Base-by-base conservation (phyloP, 2,888 invertebrate species). In the Ephialtes manifestator region DNA sequence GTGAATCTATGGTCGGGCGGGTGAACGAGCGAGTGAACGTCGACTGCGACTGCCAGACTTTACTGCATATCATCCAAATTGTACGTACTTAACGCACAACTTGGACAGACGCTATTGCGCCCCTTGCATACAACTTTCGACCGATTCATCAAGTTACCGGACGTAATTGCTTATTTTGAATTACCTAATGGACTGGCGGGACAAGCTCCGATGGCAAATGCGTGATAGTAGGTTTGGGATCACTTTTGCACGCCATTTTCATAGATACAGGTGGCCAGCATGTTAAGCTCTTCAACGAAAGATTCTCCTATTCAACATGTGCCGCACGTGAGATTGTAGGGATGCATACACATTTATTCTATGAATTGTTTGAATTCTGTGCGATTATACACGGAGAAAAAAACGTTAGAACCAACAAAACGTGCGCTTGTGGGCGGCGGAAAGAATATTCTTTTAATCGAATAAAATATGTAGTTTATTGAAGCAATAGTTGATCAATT, bases 1-100 rank as follows among this genome's bases (percentile, higher is more conserved):
- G 46, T 72, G 83, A 88, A 91, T 91, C 89, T 90, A 89, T 88
- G 89, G 86, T 86, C 77, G 87, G 86, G 85, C 78, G 87, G 87
- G 85, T 15, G 46, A 24, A 46, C 67, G 48, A 67, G n/a, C 24
- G 48, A 31, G 53, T 43, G 67, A 63, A 13, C 53, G 24, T 60
- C 51, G 51, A 31, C 51, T 48, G 51, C 20, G 63, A 75, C 53
- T 43, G 60, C 63, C 60, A 76, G 71, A 84, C 79, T 75, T 83
- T 46, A 63, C 82, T 84, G 86, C 86, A 86, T 90, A 88, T 90
- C 89, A 86, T 58, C 82, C 81, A 90, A 91, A 91, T 91, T 89
- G 87, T 90, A 88, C 89, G 86, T 87, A 89, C 87, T 90, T 89
- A 85, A 76, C 76, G 84, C 71, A 65, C 55, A 68, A 76, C 76